Evolutionary conservation across 2,888 invertebrate genomes (phyloP).

Genomic region (Liodrosophila aerea): DNA sequence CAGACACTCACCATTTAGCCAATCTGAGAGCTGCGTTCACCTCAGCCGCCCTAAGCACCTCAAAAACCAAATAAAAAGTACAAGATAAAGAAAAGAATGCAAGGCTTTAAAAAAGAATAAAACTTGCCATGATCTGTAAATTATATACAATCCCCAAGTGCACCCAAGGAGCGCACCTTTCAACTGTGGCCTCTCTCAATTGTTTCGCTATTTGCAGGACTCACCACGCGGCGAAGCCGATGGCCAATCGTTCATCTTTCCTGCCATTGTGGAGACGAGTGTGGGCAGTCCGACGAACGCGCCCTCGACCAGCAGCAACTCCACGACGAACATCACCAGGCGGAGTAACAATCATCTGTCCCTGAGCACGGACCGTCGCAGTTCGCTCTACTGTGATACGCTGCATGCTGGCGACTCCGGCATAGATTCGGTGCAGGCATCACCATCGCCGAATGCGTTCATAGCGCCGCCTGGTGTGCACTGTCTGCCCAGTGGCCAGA

Average conservation of each 20-base stretch:
- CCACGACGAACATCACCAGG: conserved; percentile 25
- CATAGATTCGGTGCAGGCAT: conserved; percentile 89
- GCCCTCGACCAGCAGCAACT: conserved; percentile 51
- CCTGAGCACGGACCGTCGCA: conserved; percentile 72
- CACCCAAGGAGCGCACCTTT: conserved; percentile 26
- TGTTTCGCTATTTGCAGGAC: conserved; percentile 82
- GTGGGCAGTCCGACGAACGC: conserved; percentile 59
- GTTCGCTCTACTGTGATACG: conserved; percentile 83
- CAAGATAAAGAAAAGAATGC: conserved; percentile 27
- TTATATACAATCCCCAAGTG: conserved; percentile 4
- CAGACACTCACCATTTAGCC: conserved; percentile 21
- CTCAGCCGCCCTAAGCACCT: conserved; percentile 55
- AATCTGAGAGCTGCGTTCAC: conserved; percentile 15
- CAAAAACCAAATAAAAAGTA: too few relatives aligned
- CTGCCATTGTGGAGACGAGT: conserved; percentile 83
- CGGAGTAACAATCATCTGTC: conserved; percentile 65
- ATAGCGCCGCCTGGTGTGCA: conserved; percentile 80
- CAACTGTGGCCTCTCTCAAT: conserved; percentile 22
- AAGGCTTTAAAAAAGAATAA: too few relatives aligned
- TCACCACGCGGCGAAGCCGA: conserved; percentile 87
- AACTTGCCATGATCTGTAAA: too few relatives aligned
- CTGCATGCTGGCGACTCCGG: conserved; percentile 86
- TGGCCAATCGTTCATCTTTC: conserved; percentile 87
- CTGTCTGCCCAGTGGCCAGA: conserved; percentile 54
- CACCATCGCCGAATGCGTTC: conserved; percentile 83